Base-by-base conservation (phyloP, 1,140 invertebrate genomes). In the Cyphomyrmex costatus region DNA sequence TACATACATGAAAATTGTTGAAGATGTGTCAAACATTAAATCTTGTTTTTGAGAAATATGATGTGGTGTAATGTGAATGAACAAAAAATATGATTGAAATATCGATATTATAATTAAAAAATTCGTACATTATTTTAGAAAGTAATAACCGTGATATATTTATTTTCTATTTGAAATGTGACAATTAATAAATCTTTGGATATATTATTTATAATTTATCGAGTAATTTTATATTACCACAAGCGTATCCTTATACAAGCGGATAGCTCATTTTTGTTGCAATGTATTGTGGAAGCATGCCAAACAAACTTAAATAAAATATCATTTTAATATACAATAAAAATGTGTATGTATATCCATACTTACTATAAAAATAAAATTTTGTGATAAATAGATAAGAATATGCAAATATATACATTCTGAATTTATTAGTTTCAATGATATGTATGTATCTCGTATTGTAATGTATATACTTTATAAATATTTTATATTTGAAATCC, bases 271-370 rank as follows among this genome's bases (percentile, higher is more conserved):
- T 58, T 82, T 58, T 21, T 21, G 36, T 73, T 80, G 14, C 30
- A 80, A n/a, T 56, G 8, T 53, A 68, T 70, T 36, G 14, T 56
- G 51, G 12, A 71, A 71, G 30, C 19, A 77, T 61, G 36, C 58
- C 74, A 63, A 61, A 56, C 21, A 70, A 36, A 82, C 6, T 30
- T 83, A 21, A 42, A 56, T 53, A 53, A 80, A 80, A 27, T 82
- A 27, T 71, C 33, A 58, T 58, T 58, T 19, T 71, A 46, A 68
- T 80, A 58, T 70, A 56, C 12, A 30, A 53, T 24, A 33, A 73
- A 30, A 42, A 60, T 42, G 14, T 24, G 16, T 61, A 14, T 58
- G 53, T 56, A 12, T 71, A 8, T 24, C 5, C 19, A 36, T 36
- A 56, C 49, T 30, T 33, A 14, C 8, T 19, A 10, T n/a, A 61